Percentiles rank a stretch among this genome's conserved stretches.
These are phyloP conservation scores for Camponotus floridanus DNA, from an alignment of 1,140 invertebrate species.

Conservation along the genomic window DNA sequence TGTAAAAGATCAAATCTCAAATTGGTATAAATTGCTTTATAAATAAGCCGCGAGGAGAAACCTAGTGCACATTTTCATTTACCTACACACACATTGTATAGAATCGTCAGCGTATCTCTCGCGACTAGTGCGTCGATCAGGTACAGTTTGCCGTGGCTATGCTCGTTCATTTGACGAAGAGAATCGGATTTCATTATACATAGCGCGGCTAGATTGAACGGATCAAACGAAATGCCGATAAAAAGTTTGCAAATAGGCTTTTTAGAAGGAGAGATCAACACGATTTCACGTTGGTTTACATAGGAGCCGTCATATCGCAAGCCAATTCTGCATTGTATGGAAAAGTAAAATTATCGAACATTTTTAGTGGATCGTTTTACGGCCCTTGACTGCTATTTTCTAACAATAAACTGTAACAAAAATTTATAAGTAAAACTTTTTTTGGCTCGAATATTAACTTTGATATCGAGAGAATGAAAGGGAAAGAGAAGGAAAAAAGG, in stretches of 20 bases:
- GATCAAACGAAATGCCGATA: constrained; percentile 71
- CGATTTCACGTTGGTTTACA: constrained; percentile 66
- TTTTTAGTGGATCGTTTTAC: constrained; percentile 40
- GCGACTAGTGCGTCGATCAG: constrained; percentile 45
- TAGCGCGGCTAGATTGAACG: constrained; percentile 70
- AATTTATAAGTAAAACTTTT: constrained; percentile 29
- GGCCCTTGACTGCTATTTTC: not conserved
- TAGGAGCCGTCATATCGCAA: constrained; percentile 46
- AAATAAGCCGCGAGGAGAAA: constrained; percentile 39
- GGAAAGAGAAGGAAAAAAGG: no score
- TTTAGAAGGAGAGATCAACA: constrained; percentile 68
- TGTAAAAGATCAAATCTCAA: constrained; percentile 8
- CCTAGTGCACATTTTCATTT: constrained; percentile 25
- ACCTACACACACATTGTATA: constrained; percentile 21
- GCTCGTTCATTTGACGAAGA: constrained; percentile 58
- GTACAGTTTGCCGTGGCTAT: constrained; percentile 54
- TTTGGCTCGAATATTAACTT: not conserved
- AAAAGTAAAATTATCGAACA: constrained; percentile 56
- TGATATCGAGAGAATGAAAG: not conserved
- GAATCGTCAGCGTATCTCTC: constrained; percentile 34
- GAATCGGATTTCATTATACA: constrained; percentile 73
- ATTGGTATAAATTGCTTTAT: constrained; percentile 8
- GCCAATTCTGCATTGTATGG: constrained; percentile 33
- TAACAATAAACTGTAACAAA: constrained; percentile 10
- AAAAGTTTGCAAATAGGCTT: constrained; percentile 66